Base-by-base conservation (phyloP, 2,797 vertebrate genomes). In the Poeciliopsis turneri region DNA sequence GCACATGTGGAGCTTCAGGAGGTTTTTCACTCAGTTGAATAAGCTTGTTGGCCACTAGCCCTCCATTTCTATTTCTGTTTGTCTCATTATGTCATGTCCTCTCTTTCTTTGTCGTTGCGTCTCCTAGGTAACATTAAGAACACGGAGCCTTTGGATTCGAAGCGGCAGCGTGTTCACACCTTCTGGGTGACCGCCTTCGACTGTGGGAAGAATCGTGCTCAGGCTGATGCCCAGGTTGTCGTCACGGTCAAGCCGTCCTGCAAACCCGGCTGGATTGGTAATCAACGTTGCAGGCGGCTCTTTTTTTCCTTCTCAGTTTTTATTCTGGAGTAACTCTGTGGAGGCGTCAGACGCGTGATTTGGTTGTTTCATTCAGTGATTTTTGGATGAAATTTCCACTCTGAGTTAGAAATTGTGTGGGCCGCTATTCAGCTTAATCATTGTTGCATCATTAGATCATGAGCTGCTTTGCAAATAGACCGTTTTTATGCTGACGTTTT, bases 241-340 rank as follows among this genome's bases (percentile, higher is more conserved):
- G 95, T 99, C 90, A 98, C 98, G 64, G 98, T 99, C 92, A 99
- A 99, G 87, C 98, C 98, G 55, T 98, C 98, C 92, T 99, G 98
- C 94, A 99, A 98, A 85, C 98, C 98, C 8, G 98, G 98, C 90
- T 99, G 98, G 98, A 98, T 97, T 79, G 98, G 98, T 99, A 97
- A 92, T 77, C 30, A 78, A 59, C 74, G n/a, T 39, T 49, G 49
- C 36, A 36, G 33, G 71, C 74, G 4, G 6, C 46, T 72, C 23
- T 25, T 33, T 57, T n/a, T 57, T 51, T 81, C 28, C 75, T 11
- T 72, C 55, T 41, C 30, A 33, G 51, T 66, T 83, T 7, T 78
- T 61, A 5, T 66, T 41, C 23, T 30, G 10, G 28, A 74, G 25
- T 51, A 36, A 47, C 51, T 72, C 39, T 23, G 9, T 0, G 0